Base-by-base conservation (phyloP, 30 jellyfish, hydroid and myxozoan species). In the Haliclystus octoradiatus region DNA sequence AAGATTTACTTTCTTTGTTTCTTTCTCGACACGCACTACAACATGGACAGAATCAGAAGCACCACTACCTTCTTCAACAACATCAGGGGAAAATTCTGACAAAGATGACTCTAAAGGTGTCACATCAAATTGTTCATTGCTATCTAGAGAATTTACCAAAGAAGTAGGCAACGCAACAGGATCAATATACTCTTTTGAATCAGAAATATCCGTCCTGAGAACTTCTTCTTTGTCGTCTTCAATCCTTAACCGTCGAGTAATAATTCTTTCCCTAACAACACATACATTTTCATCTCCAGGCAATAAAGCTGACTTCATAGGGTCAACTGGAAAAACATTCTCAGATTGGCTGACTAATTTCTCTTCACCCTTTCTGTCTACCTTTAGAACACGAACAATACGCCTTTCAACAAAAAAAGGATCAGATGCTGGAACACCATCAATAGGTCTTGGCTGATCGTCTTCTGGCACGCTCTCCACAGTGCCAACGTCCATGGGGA, bases 391-490 rank as follows among this genome's bases (percentile, higher is more conserved):
- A 27, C 83, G 52, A 4, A 52, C 28, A 7, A 75, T 31, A 25
- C 82, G 52, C 19, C 86, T 47, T 75, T 75, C 86, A 7, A 77
- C 90, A 32, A 76, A 84, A 30, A 46, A 28, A 23, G 7, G 34
- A 34, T 35, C 31, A 35, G 70, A 14, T 24, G n/a, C n/a, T 5
- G 57, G 57, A 5, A 40, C 19, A 40, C 9, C 57, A 40, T 40
- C 57, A 19, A 40, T 9, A 5, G 9, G 57, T 9, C 9, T 40
- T 19, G 57, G 57, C 9, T 9, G 19, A 40, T 5, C 14, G 19
- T 19, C 14, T 19, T 40, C 57, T 12, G 83, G 73, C 31, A 63
- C 12, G 32, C 26, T 4, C 23, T 57, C 32, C 9, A 57, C 26
- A 5, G 26, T 26, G 31, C 32, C 31, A 15, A 57, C 69, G 31